Base-by-base conservation (phyloP, 64 coral and sea anemone species). In the Anthopleura sola region DNA sequence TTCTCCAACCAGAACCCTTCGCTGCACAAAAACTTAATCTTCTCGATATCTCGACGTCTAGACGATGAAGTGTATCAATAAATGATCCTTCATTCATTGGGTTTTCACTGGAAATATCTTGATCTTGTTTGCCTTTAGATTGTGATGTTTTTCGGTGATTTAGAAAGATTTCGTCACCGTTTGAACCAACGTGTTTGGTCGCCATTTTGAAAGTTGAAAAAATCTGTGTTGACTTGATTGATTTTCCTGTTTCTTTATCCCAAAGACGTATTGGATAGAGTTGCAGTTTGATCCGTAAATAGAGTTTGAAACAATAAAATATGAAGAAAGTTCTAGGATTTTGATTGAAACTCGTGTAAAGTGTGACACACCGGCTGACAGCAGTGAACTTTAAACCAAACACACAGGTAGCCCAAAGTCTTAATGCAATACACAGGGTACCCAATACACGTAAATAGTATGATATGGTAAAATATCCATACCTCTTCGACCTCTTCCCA, bases 21-120 rank as follows among this genome's bases (percentile, higher is more conserved):
- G 81, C 76, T 0, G 94, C 94, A 80, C 87, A 96, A 44, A 96
- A 64, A 68, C 94, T 96, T 33, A 96, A 20, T 32, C 78, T 88
- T 18, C 68, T 75, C n/a, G 94, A 96, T 58, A 96, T 40, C 49
- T 83, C 39, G n/a, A 96, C 57, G 78, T 96, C 94, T 78, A 90
- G 31, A 60, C 38, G 51, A 75, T 84, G 68, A 32, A 96, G 69
- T 50, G 75, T 84, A 34, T 90, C 87, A 0, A 84, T 66, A 20
- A 96, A 48, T 2, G 57, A 19, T 36, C 16, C 60, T 3, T 54
- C 1, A 38, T 75, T 80, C 12, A 3, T 85, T 14, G 74, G 55
- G 4, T 76, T 21, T 20, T 39, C n/a, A 39, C 15, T 55, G n/a
- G 8, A 24, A 38, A n/a, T 38, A 38, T 48, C 31, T 79, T 19